phyloP scores from a whole-genome alignment of 2,888 invertebrate genomes.

The Bedellia somnulentella region DNA sequence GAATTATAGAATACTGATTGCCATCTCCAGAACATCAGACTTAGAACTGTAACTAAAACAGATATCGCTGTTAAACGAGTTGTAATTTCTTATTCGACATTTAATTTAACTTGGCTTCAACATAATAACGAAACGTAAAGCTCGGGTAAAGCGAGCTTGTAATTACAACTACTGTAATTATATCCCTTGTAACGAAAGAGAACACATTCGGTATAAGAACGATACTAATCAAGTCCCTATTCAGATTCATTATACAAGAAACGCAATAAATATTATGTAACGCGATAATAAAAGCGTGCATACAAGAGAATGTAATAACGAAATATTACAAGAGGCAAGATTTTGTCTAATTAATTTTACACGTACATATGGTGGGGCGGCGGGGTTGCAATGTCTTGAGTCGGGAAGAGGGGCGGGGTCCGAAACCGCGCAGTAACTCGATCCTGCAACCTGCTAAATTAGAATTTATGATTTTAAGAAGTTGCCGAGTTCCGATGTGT shows the following conservation, averaged over 20 bases:
- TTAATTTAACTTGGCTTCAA: slow-evolving; percentile 54
- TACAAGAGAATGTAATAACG: slow-evolving; percentile 54
- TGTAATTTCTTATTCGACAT: slow-evolving; percentile 33
- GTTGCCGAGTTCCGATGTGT: too few relatives aligned
- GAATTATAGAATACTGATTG: too few relatives aligned
- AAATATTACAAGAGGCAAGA: slow-evolving; percentile 54
- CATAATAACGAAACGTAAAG: slow-evolving; percentile 38
- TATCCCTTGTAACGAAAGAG: slow-evolving; percentile 30
- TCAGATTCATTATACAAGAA: slow-evolving; percentile 46
- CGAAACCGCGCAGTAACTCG: slow-evolving; percentile 25
- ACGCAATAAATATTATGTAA: slow-evolving; percentile 45
- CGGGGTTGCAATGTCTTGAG: slow-evolving; percentile 53
- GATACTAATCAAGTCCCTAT: slow-evolving; percentile 49
- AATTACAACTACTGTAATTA: slow-evolving; percentile 56
- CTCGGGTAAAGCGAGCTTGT: slow-evolving; percentile 39
- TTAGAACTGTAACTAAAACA: too few relatives aligned
- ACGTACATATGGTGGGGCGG: slow-evolving; percentile 34
- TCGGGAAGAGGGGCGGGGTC: slow-evolving; percentile 43
- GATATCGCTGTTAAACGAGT: slow-evolving; percentile 38
- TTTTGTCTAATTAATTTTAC: slow-evolving; percentile 59
- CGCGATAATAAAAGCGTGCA: slow-evolving; percentile 45
- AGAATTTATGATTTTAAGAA: slow-evolving; percentile 61
- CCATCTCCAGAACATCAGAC: too few relatives aligned
- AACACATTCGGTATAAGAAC: slow-evolving; percentile 30
- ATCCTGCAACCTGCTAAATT: slow-evolving; percentile 52